Conservation (phyloP, 2,113 vertebrate species). For the Dasypus novemcinctus region DNA sequence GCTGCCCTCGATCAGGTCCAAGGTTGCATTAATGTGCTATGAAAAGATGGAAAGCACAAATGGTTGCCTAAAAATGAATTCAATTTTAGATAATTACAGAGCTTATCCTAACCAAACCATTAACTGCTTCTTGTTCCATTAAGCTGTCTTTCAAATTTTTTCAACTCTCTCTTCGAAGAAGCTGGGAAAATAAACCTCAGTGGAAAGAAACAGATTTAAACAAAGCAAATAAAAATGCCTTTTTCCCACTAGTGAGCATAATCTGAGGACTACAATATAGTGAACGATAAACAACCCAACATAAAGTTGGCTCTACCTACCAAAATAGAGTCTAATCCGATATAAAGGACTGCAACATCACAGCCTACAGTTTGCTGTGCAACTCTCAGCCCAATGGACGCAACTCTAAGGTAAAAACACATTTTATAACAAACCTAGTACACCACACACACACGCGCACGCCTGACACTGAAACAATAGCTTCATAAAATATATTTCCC, state of each 20-base stretch:
- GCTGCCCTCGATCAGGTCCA: conserved; percentile 98
- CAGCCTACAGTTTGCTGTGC: background rate
- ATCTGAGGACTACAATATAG: background rate
- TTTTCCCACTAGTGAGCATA: background rate
- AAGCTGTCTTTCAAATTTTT: background rate
- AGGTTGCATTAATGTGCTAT: conserved; percentile 88
- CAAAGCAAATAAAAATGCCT: conserved; percentile 34
- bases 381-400: background rate
- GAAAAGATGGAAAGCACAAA: conserved; percentile 27
- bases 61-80: background rate
- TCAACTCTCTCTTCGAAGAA: background rate
- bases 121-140: background rate
- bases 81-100: background rate
- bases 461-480: background rate
- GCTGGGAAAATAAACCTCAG: background rate
- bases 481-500: background rate
- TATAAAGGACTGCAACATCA: background rate
- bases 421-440: background rate
- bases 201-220: background rate
- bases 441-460: background rate
- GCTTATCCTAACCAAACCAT: background rate
- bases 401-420: background rate
- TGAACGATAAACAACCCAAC: background rate
- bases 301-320: background rate
- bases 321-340: background rate